phyloP scores from a whole-genome alignment of 53 echinoderm and acorn worm genomes.

The Stichopus horrens region DNA sequence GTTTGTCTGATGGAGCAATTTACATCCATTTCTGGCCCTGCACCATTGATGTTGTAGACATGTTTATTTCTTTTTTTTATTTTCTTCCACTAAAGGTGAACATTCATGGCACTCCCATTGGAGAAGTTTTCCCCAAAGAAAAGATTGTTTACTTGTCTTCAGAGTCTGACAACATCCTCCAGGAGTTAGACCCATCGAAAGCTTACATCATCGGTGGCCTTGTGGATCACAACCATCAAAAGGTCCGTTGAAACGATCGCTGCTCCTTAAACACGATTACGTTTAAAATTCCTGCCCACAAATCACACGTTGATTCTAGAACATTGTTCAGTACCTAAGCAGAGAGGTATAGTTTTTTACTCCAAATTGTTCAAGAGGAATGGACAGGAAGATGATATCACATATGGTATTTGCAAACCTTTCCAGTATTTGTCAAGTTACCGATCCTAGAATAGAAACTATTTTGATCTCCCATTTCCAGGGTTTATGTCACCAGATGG shows the following conservation, averaged over 20 bases:
- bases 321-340: no score
- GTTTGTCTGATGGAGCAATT: no score
- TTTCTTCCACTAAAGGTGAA: slow-evolving; percentile 50
- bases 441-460: background rate
- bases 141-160: slow-evolving; percentile 83
- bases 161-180: slow-evolving; percentile 86
- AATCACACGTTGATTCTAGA: background rate
- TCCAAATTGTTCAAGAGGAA: no score
- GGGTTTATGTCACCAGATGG: slow-evolving; percentile 74
- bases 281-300: slow-evolving; percentile 63
- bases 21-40: background rate
- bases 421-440: no score
- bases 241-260: slow-evolving; percentile 54
- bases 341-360: no score
- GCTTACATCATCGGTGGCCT: slow-evolving; percentile 94
- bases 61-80: background rate
- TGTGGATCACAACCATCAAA: slow-evolving; percentile 96
- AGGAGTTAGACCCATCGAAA: slow-evolving; percentile 63
- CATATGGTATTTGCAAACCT: no score
- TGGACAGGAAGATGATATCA: no score
- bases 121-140: slow-evolving; percentile 70
- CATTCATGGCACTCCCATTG: slow-evolving; percentile 57
- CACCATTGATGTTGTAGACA: background rate
- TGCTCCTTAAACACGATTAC: background rate
- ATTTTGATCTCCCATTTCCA: slow-evolving; percentile 22